Evolutionary conservation across 2,888 invertebrate genomes (phyloP).

Genomic region (Dynastes hyllus): DNA sequence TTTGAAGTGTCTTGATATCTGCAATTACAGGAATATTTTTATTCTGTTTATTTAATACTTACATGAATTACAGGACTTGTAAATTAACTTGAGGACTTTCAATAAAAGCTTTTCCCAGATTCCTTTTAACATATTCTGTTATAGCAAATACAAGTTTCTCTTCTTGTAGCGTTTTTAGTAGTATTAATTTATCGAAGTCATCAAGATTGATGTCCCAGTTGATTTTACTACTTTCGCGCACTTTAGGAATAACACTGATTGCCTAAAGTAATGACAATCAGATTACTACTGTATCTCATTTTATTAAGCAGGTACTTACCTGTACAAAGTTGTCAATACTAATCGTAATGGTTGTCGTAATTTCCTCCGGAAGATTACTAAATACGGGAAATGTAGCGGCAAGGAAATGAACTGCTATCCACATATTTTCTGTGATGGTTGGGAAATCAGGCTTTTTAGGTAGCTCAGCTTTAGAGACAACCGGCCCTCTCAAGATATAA

Average conservation of each 20-base stretch:
- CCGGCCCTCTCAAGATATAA: slow-evolving; percentile 85
- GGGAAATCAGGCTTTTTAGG: slow-evolving; percentile 77
- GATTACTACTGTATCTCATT: not conserved
- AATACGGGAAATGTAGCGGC: slow-evolving; percentile 76
- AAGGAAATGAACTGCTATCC: slow-evolving; percentile 80
- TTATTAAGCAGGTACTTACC: slow-evolving; percentile 67
- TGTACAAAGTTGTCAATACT: slow-evolving; percentile 77
- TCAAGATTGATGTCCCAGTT: slow-evolving; percentile 80
- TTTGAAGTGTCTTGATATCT: slow-evolving; percentile 83
- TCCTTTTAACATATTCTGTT: slow-evolving; percentile 84
- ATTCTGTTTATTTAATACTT: slow-evolving; percentile 54
- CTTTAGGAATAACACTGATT: slow-evolving; percentile 64
- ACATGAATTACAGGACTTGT: slow-evolving; percentile 73
- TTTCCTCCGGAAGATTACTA: slow-evolving; percentile 73
- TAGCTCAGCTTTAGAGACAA: slow-evolving; percentile 73
- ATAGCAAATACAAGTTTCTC: slow-evolving; percentile 89
- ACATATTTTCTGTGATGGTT: slow-evolving; percentile 79
- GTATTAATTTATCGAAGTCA: slow-evolving; percentile 86
- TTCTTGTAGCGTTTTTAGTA: slow-evolving; percentile 84
- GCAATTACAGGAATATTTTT: slow-evolving; percentile 66
- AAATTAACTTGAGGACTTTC: slow-evolving; percentile 87
- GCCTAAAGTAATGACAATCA: slow-evolving; percentile 9
- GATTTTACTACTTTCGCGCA: slow-evolving; percentile 54
- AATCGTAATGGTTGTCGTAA: slow-evolving; percentile 74
- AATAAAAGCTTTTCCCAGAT: slow-evolving; percentile 85